phyloP scores from a whole-genome alignment of 1,140 invertebrate genomes.

The Tachypleus tridentatus region DNA sequence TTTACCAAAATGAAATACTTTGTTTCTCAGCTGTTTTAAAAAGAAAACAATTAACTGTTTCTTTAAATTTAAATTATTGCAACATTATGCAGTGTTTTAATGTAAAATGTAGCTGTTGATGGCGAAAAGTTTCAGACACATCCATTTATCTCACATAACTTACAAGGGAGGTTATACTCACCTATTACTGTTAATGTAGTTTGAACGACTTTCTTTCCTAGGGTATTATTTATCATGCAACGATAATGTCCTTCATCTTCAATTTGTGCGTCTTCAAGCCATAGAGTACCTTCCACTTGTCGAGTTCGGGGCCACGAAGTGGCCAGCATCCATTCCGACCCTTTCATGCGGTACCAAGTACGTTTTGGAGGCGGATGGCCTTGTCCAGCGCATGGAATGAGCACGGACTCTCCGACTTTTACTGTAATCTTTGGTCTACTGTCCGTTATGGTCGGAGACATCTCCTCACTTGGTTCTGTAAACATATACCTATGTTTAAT shows the following conservation, averaged over 20 bases:
- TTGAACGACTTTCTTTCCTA: conserved; percentile 25
- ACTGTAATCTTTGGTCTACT: conserved; percentile 23
- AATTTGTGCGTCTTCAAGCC: conserved; percentile 18
- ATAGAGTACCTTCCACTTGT: conserved; percentile 20
- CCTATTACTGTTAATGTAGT: conserved; percentile 26
- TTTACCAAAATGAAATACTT: no score
- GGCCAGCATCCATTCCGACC: neutral
- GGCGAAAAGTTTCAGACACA: no score
- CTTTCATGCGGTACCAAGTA: conserved; percentile 36
- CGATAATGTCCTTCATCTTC: conserved; percentile 25
- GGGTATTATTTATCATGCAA: conserved; percentile 27
- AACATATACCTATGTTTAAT: no score
- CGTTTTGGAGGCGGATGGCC: conserved; percentile 53
- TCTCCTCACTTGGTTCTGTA: conserved; percentile 37
- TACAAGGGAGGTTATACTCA: conserved; percentile 1
- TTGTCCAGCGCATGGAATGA: conserved; percentile 65
- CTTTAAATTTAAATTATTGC: no score
- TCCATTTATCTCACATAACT: no score
- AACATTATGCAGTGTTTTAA: no score
- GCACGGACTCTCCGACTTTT: conserved; percentile 26
- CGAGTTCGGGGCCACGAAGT: neutral
- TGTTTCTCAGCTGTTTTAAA: no score
- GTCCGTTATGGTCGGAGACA: conserved; percentile 23
- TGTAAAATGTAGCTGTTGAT: no score
- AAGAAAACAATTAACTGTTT: no score